A percentile compares a stretch with the other conserved stretches of the same genome.
phyloP scores from a whole-genome alignment of 2,888 invertebrate species.

The Chymomyza amoena region DNA sequence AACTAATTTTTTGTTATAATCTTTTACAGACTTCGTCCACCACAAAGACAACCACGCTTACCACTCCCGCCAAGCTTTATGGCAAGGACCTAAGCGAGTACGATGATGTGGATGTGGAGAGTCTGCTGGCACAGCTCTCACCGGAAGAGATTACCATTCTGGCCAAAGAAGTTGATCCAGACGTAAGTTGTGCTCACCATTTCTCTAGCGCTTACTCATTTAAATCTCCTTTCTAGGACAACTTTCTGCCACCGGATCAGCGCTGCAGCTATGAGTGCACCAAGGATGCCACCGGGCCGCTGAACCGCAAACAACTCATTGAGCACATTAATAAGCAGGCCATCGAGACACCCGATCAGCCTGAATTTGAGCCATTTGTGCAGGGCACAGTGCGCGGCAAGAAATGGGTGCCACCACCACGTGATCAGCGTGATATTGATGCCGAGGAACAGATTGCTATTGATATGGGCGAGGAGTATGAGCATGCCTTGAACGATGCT shows the following conservation, averaged over 20 bases:
- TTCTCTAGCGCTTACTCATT: not conserved
- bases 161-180: constrained; percentile 99
- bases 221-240: constrained; percentile 84
- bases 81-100: constrained; percentile 94
- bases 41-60: constrained; percentile 93
- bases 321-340: constrained; percentile 99
- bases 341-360: constrained; percentile 97
- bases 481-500: constrained; percentile 91
- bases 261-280: constrained; percentile 97
- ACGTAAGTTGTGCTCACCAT: constrained; percentile 85
- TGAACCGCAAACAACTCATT: constrained; percentile 95
- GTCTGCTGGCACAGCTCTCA: constrained; percentile 93
- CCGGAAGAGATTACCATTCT: constrained; percentile 97
- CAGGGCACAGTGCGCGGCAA: constrained; percentile 94
- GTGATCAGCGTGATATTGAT: constrained; percentile 85
- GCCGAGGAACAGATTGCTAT: constrained; percentile 95
- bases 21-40: constrained; percentile 89
- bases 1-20: constrained; percentile 4
- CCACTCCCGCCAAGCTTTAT: constrained; percentile 92
- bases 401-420: constrained; percentile 92
- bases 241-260: constrained; percentile 96
- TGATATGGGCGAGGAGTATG: constrained; percentile 96
- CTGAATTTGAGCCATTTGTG: constrained; percentile 95
- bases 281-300: constrained; percentile 96
- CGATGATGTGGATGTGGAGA: constrained; percentile 97